Percentiles rank a stretch among this genome's conserved stretches.
phyloP scores from a whole-genome alignment of 2,888 invertebrate species.

The Palloptera scutellata region DNA sequence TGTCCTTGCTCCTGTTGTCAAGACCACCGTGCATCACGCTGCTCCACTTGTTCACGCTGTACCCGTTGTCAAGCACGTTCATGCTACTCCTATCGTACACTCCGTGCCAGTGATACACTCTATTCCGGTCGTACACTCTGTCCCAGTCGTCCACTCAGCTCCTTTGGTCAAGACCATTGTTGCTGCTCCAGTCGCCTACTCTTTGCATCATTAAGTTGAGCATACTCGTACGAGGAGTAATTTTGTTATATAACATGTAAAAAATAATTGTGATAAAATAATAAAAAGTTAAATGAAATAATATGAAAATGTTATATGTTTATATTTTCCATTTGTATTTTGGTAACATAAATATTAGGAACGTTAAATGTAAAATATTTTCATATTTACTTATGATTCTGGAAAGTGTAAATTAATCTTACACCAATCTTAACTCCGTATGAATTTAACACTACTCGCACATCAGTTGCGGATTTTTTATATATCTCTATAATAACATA shows the following conservation, averaged over 20 bases:
- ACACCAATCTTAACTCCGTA: too few species aligned
- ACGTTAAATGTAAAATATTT: too few species aligned
- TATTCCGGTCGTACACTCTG: constrained; percentile 42
- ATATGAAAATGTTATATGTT: constrained; percentile 42
- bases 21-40: constrained; percentile 41
- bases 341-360: not conserved
- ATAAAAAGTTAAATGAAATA: constrained; percentile 38
- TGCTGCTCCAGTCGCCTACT: constrained; percentile 25
- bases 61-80: constrained; percentile 26
- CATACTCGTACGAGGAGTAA: not conserved
- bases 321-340: constrained; percentile 30
- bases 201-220: constrained; percentile 43
- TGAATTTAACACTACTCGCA: too few species aligned
- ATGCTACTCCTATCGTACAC: constrained; percentile 42
- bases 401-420: too few species aligned
- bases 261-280: constrained; percentile 40
- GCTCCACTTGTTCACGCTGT: constrained; percentile 37
- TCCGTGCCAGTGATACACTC: constrained; percentile 34
- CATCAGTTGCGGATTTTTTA: too few species aligned
- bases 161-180: constrained; percentile 15
- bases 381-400: too few species aligned
- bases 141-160: constrained; percentile 39
- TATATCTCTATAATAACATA: too few species aligned
- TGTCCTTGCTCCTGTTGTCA: constrained; percentile 48
- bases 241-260: constrained; percentile 7